Conservation (phyloP, 2,113 vertebrate species). For the Megaceryle maxima region DNA sequence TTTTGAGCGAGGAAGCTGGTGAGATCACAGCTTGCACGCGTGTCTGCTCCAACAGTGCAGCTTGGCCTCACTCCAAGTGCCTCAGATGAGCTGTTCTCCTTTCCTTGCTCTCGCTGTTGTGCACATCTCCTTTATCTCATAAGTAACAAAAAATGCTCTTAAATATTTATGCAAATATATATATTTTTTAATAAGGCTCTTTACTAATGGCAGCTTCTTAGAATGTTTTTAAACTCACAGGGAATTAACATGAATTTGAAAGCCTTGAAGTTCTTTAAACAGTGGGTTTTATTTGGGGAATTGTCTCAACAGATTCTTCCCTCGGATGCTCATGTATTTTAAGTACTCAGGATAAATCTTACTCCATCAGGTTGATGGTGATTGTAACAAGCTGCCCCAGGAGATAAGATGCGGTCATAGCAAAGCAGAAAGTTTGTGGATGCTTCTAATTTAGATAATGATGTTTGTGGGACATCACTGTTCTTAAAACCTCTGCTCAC, state of each 20-base stretch:
- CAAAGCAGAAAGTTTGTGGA: not conserved
- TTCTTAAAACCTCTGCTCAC: not conserved
- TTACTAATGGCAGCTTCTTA: not conserved
- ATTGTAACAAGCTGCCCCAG: not conserved
- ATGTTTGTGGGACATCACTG: not conserved
- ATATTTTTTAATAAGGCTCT: not conserved
- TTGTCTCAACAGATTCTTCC: not conserved
- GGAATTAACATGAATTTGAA: not conserved
- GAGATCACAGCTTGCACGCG: rapidly evolving
- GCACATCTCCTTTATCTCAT: not conserved
- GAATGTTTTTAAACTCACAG: not conserved
- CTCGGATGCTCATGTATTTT: not conserved
- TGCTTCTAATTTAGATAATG: no score
- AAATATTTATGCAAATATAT: not conserved
- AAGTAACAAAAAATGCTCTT: not conserved
- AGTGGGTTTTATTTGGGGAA: not conserved
- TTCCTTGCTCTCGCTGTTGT: not conserved
- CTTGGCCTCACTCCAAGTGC: not conserved
- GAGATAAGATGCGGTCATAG: not conserved
- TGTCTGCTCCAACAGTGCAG: not conserved
- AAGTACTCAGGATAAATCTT: not conserved
- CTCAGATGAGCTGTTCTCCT: not conserved
- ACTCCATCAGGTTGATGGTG: not conserved
- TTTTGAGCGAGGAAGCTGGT: not conserved
- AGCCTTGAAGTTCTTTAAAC: not conserved